Conservation (phyloP, 2,797 vertebrate genomes). For the Characodon lateralis region DNA sequence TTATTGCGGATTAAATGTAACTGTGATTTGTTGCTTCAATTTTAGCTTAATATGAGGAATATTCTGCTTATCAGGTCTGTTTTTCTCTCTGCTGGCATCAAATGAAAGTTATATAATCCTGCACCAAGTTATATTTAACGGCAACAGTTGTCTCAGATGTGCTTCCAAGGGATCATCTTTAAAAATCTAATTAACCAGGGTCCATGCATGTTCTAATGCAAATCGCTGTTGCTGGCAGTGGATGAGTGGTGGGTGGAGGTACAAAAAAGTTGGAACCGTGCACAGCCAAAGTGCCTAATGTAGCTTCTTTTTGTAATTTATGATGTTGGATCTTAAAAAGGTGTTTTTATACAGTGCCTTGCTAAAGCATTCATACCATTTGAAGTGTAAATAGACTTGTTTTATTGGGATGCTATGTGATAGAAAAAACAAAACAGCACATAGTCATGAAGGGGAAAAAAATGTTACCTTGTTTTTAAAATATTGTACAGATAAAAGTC, state of each 20-base stretch:
- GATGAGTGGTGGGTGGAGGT: slow-evolving; percentile 55
- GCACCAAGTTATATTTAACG: slow-evolving; percentile 70
- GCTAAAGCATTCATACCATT: not conserved
- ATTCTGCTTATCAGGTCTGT: slow-evolving; percentile 17
- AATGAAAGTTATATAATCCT: slow-evolving; percentile 60
- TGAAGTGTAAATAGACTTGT: not conserved
- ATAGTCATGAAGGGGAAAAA: not conserved
- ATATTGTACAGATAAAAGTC: not conserved
- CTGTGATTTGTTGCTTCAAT: slow-evolving; percentile 11
- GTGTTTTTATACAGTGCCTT: not conserved
- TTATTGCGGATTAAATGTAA: slow-evolving; percentile 18
- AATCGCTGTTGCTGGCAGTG: slow-evolving; percentile 52
- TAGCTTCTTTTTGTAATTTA: not conserved
- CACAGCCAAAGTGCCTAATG: slow-evolving; percentile 6
- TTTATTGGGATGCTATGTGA: not conserved
- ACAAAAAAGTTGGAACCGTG: slow-evolving; percentile 31
- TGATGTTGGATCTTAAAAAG: not conserved
- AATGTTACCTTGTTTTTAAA: not conserved
- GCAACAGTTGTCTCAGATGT: slow-evolving; percentile 59
- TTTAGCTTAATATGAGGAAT: slow-evolving; percentile 18
- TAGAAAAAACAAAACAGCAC: not conserved
- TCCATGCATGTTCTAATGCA: slow-evolving; percentile 44
- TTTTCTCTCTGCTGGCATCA: slow-evolving; percentile 50
- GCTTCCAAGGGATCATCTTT: slow-evolving; percentile 62
- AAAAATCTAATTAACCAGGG: slow-evolving; percentile 70